Percentiles rank a stretch among this genome's conserved stretches.
phyloP scores from a whole-genome alignment of 2,888 invertebrate species.

The Dynastes tityus region DNA sequence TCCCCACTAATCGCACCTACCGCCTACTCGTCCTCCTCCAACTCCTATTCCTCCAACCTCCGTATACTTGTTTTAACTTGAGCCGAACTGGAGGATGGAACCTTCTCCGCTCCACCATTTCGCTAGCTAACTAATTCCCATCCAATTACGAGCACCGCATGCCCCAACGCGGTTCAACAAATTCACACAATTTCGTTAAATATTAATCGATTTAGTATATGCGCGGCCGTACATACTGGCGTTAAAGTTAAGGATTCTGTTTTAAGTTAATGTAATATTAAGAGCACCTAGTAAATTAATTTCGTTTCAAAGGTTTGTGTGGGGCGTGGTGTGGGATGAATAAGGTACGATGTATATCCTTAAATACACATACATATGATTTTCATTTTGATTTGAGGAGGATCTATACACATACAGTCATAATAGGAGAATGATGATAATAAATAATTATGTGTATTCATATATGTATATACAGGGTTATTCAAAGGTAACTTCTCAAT shows the following conservation, averaged over 20 bases:
- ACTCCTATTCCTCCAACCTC: no score
- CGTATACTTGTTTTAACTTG: not conserved
- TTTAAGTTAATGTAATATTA: constrained; percentile 33
- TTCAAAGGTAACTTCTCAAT: no score
- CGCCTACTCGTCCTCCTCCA: no score
- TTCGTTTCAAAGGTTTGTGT: not conserved
- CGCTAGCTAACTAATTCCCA: constrained; percentile 37
- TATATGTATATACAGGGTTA: no score
- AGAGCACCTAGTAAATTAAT: constrained; percentile 16
- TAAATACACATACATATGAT: no score
- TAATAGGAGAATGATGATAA: no score
- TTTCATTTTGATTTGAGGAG: no score
- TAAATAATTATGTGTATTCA: no score
- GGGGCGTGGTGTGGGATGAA: no score
- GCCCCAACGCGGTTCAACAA: constrained; percentile 26
- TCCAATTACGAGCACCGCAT: constrained; percentile 37
- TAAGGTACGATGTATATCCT: no score
- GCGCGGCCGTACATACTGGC: not conserved
- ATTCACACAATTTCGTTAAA: constrained; percentile 46
- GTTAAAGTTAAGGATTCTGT: constrained; percentile 29
- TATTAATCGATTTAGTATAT: constrained; percentile 40
- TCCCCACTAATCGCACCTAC: no score
- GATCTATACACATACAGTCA: no score
- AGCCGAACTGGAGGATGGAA: not conserved
- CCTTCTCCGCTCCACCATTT: not conserved